Percentiles rank a stretch among this genome's conserved stretches.
Conservation (phyloP, 2,113 vertebrate species). For the Acanthochromis polyacanthus region DNA sequence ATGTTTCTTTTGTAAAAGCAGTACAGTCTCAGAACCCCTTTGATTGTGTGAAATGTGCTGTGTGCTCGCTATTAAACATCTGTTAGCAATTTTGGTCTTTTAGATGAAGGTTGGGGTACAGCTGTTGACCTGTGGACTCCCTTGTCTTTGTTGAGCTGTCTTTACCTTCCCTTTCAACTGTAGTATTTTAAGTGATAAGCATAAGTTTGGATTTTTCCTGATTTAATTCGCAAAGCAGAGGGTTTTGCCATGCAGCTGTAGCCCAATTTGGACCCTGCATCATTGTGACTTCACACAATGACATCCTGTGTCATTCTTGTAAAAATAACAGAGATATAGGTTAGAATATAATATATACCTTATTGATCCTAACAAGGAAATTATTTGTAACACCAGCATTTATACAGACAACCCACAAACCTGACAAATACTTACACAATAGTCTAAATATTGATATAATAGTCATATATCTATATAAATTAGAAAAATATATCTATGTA, state of each 20-base stretch:
- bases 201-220: constrained; percentile 21
- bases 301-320: neutral
- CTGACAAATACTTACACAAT: too few species aligned
- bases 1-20: constrained; percentile 77
- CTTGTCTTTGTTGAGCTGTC: constrained; percentile 22
- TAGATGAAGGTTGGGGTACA: constrained; percentile 46
- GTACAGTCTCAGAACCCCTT: constrained; percentile 72
- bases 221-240: neutral
- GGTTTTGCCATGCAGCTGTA: neutral
- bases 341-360: too few species aligned
- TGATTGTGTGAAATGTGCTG: constrained; percentile 78
- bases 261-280: neutral
- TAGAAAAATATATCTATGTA: too few species aligned
- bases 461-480: too few species aligned
- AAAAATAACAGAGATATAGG: neutral
- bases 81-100: constrained; percentile 63
- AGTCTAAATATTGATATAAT: too few species aligned
- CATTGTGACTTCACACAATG: neutral
- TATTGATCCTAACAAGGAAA: too few species aligned
- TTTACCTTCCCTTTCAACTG: constrained; percentile 19
- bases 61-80: constrained; percentile 75
- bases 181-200: constrained; percentile 29
- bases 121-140: constrained; percentile 57
- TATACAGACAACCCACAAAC: too few species aligned
- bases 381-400: too few species aligned